Evolutionary conservation across 2,888 invertebrate genomes (phyloP).

Genomic region (Protophormia terraenovae): DNA sequence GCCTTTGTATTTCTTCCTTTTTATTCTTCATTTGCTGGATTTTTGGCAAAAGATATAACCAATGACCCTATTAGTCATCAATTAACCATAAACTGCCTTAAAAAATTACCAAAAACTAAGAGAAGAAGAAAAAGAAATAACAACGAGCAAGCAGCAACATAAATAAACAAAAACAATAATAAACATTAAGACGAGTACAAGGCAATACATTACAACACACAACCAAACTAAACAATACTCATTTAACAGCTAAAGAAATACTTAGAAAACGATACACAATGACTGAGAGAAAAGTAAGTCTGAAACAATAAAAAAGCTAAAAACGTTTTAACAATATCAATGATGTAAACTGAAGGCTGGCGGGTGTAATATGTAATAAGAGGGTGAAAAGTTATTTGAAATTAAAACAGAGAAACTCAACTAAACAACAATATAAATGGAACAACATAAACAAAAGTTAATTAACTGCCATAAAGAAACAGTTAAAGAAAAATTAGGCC

Average conservation of each 20-base stretch:
- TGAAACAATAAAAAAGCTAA: slow-evolving; percentile 28
- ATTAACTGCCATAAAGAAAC: slow-evolving; percentile 67
- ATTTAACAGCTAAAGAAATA: neutral
- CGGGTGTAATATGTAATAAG: neutral
- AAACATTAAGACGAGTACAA: slow-evolving; percentile 19
- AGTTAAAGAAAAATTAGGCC: slow-evolving; percentile 65
- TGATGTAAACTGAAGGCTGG: neutral
- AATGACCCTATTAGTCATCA: slow-evolving; percentile 65
- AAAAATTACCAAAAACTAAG: slow-evolving; percentile 9
- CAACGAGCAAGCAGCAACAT: slow-evolving; percentile 39
- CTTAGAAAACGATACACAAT: neutral
- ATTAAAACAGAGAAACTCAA: slow-evolving; percentile 41
- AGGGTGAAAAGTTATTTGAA: neutral
- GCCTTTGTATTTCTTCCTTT: neutral
- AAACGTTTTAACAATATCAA: slow-evolving; percentile 27
- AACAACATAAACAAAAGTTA: slow-evolving; percentile 67
- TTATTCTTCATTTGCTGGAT: neutral
- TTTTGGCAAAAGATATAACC: slow-evolving; percentile 34
- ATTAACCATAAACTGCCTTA: slow-evolving; percentile 63
- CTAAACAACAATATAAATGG: slow-evolving; percentile 56
- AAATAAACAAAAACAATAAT: slow-evolving; percentile 32
- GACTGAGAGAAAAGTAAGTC: neutral
- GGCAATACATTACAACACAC: neutral
- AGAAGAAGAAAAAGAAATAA: slow-evolving; percentile 10
- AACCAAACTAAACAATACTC: neutral